A percentile compares a stretch with the other conserved stretches of the same genome.
Evolutionary conservation across 1,140 invertebrate species (phyloP).

Genomic region (Caenorhabditis inopinata): DNA sequence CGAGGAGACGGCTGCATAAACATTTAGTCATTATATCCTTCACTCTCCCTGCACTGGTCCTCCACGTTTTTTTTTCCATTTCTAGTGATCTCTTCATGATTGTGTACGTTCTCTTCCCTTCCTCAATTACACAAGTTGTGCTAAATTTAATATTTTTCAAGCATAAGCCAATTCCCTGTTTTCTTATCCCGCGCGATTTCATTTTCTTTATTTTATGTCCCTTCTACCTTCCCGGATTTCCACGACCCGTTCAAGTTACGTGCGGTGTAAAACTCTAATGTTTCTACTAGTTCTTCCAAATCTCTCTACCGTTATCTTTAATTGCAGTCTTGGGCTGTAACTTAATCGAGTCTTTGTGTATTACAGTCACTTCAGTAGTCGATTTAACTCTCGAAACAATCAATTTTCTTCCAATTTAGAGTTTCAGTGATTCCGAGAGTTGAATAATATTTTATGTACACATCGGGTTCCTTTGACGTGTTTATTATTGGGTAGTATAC

Average conservation of each 20-base stretch:
- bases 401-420: neutral
- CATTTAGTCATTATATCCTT: neutral
- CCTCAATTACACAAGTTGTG: neutral
- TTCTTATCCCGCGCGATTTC: neutral
- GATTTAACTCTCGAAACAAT: neutral
- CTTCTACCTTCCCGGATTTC: neutral
- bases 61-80: too few species aligned
- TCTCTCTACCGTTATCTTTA: too few species aligned
- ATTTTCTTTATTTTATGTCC: neutral
- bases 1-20: neutral
- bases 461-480: conserved; percentile 14
- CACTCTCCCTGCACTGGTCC: conserved; percentile 5
- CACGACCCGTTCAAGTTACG: neutral
- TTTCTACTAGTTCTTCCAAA: neutral
- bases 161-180: neutral
- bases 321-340: conserved; percentile 18
- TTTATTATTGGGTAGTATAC: neutral
- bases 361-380: conserved; percentile 5
- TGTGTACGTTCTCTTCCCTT: neutral
- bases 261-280: conserved; percentile 26
- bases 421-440: neutral
- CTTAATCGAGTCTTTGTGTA: conserved; percentile 1
- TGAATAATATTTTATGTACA: neutral
- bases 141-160: conserved; percentile 20
- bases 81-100: conserved; percentile 14